These are phyloP conservation scores for Artemia franciscana DNA, from an alignment of 1,140 invertebrate species.

Conservation along the genomic window DNA sequence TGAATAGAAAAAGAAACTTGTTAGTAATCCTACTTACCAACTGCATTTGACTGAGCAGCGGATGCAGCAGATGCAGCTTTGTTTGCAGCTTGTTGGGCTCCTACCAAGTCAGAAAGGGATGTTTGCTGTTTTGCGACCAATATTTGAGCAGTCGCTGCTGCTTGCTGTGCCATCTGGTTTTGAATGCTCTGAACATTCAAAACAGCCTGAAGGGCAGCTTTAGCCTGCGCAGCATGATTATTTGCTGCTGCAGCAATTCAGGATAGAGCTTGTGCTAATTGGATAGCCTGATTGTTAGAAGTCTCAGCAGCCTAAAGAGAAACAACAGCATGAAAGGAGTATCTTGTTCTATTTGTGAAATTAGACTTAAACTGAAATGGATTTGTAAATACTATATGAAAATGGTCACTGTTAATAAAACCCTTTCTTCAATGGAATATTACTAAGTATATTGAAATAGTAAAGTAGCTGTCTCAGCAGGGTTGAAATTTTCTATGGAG, in stretches of 20 bases:
- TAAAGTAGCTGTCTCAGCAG: too few relatives aligned
- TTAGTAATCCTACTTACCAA: too few relatives aligned
- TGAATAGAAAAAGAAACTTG: too few relatives aligned
- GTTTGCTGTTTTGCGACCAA: background rate
- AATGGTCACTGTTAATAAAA: too few relatives aligned
- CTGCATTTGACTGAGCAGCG: background rate
- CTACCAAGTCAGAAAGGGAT: background rate
- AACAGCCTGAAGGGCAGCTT: background rate
- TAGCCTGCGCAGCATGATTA: slow-evolving; percentile 2
- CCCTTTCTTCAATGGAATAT: too few relatives aligned
- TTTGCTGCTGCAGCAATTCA: background rate
- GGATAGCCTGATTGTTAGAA: background rate
- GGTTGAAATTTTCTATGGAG: too few relatives aligned
- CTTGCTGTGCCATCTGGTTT: background rate
- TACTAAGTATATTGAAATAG: too few relatives aligned
- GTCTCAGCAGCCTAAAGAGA: background rate
- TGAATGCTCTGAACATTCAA: background rate
- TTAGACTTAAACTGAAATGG: too few relatives aligned
- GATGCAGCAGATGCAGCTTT: background rate
- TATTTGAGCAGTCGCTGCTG: background rate
- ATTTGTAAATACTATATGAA: too few relatives aligned
- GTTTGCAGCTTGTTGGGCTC: background rate
- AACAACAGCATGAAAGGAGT: background rate
- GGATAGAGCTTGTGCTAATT: background rate
- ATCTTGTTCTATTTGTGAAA: too few relatives aligned